Base-by-base conservation (phyloP, 1,140 invertebrate genomes). In the Hyphantria cunea region DNA sequence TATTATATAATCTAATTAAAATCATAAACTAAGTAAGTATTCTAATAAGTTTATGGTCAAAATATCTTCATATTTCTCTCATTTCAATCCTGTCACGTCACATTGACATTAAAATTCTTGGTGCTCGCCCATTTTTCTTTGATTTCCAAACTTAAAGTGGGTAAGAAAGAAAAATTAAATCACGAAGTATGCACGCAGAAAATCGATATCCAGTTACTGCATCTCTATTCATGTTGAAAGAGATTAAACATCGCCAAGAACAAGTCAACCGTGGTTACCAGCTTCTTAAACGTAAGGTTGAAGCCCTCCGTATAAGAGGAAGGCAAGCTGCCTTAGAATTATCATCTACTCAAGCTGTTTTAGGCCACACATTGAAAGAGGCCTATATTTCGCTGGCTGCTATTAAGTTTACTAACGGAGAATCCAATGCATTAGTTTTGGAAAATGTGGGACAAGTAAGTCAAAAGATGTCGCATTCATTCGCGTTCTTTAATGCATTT, bases 361-460 rank as follows among this genome's bases (percentile, higher is more conserved):
- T 99, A 96, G 98, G 98, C 11, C 98, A 99, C 78, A 97, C 99
- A 0, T 98, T 99, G 97, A 99, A 98, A 89, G 98, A 99, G 90
- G 99, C 99, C 17, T 96, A 98, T 5, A 99, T 99, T 91, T 99
- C 98, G 11, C 90, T 99, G 54, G 98, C 99, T 0, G 99, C 99
- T 92, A 98, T 98, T 4, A 99, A 99, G 88, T 99, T 99, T 90
- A 95, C 98, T 0, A 97, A 97, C 54, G 98, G 98, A 66, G 99
- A 99, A 82, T 98, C 99, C 77, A 99, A 99, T 89, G 98, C 99
- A 82, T 95, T 98, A 70, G 97, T 99, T 14, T 89, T 99, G 9
- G 99, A 99, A 84, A 99, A 99, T 92, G 98, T 99, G 0, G 98
- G 96, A 32, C 98, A 99, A 92, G 85, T 87, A 79, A 17, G 60